Conservation (phyloP, 1,140 invertebrate genomes). For the Arion vulgaris region DNA sequence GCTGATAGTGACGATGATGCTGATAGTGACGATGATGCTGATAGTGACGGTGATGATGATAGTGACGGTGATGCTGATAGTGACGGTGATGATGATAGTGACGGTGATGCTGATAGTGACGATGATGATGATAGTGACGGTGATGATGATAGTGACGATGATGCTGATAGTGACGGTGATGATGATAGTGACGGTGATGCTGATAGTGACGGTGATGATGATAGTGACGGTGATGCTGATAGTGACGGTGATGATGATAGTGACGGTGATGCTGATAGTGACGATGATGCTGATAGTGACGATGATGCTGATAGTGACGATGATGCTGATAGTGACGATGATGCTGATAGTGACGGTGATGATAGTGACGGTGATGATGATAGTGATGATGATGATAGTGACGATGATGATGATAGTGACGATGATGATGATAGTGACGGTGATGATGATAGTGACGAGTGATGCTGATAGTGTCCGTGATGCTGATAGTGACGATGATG, state of each 20-base stretch:
- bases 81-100: neutral
- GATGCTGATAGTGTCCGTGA: neutral
- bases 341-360: neutral
- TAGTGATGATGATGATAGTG: neutral
- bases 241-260: neutral
- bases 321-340: neutral
- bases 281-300: neutral
- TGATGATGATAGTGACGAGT: too few relatives aligned
- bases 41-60: neutral
- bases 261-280: neutral
- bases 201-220: neutral
- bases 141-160: neutral
- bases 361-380: neutral
- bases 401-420: neutral
- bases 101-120: neutral
- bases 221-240: neutral
- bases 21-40: neutral
- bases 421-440: neutral
- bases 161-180: neutral
- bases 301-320: neutral
- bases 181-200: neutral
- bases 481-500: neutral
- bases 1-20: neutral
- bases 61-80: neutral
- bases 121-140: neutral